Evolutionary conservation across 1,140 invertebrate species (phyloP).

Genomic region (Forficula auricularia): DNA sequence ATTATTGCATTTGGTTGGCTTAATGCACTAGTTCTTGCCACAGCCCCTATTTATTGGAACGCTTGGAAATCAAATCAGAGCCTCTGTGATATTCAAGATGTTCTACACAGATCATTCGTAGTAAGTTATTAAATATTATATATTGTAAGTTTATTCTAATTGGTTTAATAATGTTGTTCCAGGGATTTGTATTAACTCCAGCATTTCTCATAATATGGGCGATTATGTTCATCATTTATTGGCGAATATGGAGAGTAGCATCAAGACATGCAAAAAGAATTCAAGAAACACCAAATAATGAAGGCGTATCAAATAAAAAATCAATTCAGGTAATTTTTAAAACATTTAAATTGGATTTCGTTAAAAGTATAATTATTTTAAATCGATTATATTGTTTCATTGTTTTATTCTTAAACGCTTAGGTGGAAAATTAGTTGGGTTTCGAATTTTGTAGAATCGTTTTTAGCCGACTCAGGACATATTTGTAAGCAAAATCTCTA

Average conservation of each 20-base stretch:
- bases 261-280: slow-evolving; percentile 43
- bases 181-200: slow-evolving; percentile 26
- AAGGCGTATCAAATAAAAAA: slow-evolving; percentile 33
- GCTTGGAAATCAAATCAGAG: slow-evolving; percentile 31
- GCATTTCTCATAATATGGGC: slow-evolving; percentile 49
- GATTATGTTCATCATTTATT: slow-evolving; percentile 51
- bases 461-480: too few species aligned
- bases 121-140: too few species aligned
- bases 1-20: slow-evolving; percentile 44
- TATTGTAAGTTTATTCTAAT: too few species aligned
- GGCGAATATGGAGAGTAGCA: slow-evolving; percentile 53
- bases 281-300: slow-evolving; percentile 30
- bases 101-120: background rate
- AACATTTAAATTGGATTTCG: too few species aligned
- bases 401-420: too few species aligned
- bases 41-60: slow-evolving; percentile 53
- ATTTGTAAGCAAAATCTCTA: too few species aligned
- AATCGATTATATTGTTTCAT: too few species aligned
- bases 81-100: background rate
- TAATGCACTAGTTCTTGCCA: slow-evolving; percentile 37
- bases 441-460: too few species aligned
- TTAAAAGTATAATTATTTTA: too few species aligned
- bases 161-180: too few species aligned
- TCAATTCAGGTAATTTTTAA: slow-evolving; percentile 39
- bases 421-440: too few species aligned